These are phyloP conservation scores for Eupithecia subumbrata DNA, from an alignment of 2,888 invertebrate species.

Conservation along the genomic window DNA sequence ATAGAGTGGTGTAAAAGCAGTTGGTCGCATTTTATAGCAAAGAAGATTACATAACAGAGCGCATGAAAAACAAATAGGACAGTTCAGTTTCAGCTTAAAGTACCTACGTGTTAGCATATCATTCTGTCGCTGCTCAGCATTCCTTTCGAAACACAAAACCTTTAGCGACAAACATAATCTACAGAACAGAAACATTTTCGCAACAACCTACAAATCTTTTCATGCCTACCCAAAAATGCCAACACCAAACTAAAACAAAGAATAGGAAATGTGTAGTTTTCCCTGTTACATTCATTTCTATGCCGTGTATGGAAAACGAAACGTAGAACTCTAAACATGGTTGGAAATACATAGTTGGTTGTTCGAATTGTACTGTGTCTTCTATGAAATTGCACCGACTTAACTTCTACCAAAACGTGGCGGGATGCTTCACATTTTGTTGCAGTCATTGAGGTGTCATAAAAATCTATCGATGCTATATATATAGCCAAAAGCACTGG, in stretches of 20 bases:
- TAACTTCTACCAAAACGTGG: not conserved
- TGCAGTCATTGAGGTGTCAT: not conserved
- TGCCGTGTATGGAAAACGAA: conserved; percentile 51
- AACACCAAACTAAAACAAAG: conserved; percentile 32
- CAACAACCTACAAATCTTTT: conserved; percentile 19
- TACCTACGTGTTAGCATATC: not conserved
- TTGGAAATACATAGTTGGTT: not conserved
- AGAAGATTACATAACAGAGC: too few species aligned
- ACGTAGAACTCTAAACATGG: conserved; percentile 30
- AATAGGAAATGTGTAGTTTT: conserved; percentile 41
- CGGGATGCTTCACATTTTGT: not conserved
- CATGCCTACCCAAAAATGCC: conserved; percentile 18
- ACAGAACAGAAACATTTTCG: conserved; percentile 12
- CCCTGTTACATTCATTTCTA: conserved; percentile 50
- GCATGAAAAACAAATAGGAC: not conserved
- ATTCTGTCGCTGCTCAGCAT: not conserved
- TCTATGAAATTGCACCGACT: not conserved
- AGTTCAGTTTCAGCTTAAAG: not conserved
- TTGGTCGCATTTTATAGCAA: not conserved
- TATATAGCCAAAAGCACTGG: not conserved
- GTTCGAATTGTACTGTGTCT: not conserved
- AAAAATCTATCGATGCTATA: not conserved
- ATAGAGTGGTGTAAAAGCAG: not conserved
- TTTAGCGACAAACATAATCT: not conserved
- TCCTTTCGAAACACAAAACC: not conserved